Percentiles rank a stretch among this genome's conserved stretches.
Evolutionary conservation across 2,113 vertebrate genomes (phyloP).

Genomic region (Sinosuthora webbiana): DNA sequence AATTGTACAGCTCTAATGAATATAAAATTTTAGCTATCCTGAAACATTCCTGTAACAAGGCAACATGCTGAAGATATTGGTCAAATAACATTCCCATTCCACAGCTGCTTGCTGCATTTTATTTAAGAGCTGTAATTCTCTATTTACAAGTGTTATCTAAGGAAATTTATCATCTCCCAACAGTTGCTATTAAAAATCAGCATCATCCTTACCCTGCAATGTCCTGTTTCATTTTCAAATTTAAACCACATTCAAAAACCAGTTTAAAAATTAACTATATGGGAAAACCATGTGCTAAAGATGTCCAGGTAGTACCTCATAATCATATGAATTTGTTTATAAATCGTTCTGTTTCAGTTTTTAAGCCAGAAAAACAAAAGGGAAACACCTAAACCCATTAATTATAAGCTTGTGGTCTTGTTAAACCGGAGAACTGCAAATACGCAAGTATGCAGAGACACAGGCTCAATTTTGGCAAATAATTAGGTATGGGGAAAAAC

Average conservation of each 20-base stretch:
- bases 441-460: background rate
- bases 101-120: background rate
- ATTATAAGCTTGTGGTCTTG: conserved; percentile 1
- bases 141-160: background rate
- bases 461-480: background rate
- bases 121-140: background rate
- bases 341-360: background rate
- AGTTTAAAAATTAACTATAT: background rate
- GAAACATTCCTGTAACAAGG: background rate
- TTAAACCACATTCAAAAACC: background rate
- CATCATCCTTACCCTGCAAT: background rate
- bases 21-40: background rate
- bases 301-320: background rate
- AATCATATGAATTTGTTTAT: background rate
- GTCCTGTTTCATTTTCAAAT: background rate
- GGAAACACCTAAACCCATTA: background rate
- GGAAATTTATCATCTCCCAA: background rate
- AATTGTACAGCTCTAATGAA: background rate
- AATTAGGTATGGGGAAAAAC: background rate
- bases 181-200: background rate
- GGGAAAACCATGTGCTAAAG: background rate
- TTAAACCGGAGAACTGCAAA: background rate
- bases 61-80: background rate
- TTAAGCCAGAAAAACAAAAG: background rate
- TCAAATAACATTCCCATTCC: background rate